Conservation (phyloP, 2,797 vertebrate genomes). For the Pelobates cultripes region DNA sequence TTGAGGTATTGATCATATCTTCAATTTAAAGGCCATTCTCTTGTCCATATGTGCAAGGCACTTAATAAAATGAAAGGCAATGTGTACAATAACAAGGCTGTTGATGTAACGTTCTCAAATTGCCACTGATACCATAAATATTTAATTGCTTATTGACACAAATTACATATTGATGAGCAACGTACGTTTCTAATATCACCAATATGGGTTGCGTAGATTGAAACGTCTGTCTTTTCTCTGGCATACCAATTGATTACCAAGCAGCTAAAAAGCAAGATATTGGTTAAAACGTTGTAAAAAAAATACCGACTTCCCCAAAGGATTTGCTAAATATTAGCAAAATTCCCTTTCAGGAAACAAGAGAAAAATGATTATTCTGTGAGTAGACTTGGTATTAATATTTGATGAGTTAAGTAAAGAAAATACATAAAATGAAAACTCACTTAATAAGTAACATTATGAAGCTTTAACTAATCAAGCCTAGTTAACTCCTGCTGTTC, state of each 20-base stretch:
- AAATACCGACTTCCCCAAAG: background rate
- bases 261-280: constrained; percentile 33
- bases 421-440: constrained; percentile 20
- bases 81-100: constrained; percentile 72
- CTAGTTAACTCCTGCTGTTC: background rate
- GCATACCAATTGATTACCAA: background rate
- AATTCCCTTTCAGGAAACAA: constrained; percentile 6
- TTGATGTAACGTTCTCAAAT: constrained; percentile 71
- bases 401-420: constrained; percentile 44
- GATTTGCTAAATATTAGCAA: background rate
- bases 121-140: constrained; percentile 66
- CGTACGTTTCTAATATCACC: constrained; percentile 58
- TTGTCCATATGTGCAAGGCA: constrained; percentile 64
- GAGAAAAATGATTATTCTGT: constrained; percentile 16
- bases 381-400: constrained; percentile 34
- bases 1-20: constrained; percentile 48
- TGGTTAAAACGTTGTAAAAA: constrained; percentile 13
- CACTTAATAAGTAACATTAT: constrained; percentile 34
- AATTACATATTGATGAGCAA: constrained; percentile 65
- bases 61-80: constrained; percentile 68
- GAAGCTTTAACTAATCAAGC: constrained; percentile 6
- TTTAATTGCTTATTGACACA: constrained; percentile 71
- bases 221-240: constrained; percentile 15
- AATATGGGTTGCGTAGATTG: constrained; percentile 49
- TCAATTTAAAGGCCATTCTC: constrained; percentile 56